Evolutionary conservation across 2,797 vertebrate genomes (phyloP), one percentile per base, ranked within the genome.

Genomic region (Picus viridis): DNA sequence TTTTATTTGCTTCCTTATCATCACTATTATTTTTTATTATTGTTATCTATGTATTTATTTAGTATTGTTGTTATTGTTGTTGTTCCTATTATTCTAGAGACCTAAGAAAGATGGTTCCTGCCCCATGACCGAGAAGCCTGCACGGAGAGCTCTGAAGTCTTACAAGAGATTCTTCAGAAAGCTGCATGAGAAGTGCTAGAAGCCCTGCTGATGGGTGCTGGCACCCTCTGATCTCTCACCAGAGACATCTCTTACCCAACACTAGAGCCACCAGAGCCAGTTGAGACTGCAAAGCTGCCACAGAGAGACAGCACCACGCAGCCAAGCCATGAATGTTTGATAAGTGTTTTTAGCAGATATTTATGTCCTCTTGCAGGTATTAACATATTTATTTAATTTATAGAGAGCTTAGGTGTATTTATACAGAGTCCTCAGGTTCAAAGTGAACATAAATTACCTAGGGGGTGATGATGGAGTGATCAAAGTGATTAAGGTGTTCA

Each of bases 131-230:
- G 1, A 65, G 1, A 0, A 18, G 51, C 0, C 0, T 7, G 45
- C 0, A 1, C 3, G 0, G 8, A 2, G 0, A 0, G 93, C 47
- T 51, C 45, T 2, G 19, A 5, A 0, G 1, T 0, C 0, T 58
- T 94, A 92, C 16, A 0, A 0, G 0, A 65, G 0, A 5, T 95
- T 88, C 56, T 95, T 96, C 2, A 0, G 59, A 24, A 53, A 39
- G 2, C 43, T 95, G 77, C 22, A 86, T 0, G 96, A 96, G 77
- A 2, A 3, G 2, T 91, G 92, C 89, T 54, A 9, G 12, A 7
- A 36, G 22, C 18, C 27, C 41, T 65, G 43, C 36, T 34, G 47
- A 16, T 11, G 73, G 62, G 5, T 22, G n/a, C 10, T 41, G 63
- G 45, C 65, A 54, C 67, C 49, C 85, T 39, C 49, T 51, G 49